Conservation (phyloP, 1,140 invertebrate species). For the Aphidius ervi region DNA sequence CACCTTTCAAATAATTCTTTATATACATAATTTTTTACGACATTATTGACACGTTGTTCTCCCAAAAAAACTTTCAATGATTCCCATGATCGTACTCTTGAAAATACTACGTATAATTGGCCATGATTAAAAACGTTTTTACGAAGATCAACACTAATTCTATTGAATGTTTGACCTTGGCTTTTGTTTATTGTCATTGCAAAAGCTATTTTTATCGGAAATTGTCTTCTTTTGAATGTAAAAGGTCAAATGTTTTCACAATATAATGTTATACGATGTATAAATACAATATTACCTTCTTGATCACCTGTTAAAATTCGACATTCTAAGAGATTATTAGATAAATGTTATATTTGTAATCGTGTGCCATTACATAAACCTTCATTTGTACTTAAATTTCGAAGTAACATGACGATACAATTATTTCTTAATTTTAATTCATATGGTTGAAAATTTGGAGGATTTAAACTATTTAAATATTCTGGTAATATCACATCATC, state of each 20-base stretch:
- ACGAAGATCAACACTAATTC: slow-evolving; percentile 34
- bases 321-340: slow-evolving; percentile 25
- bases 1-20: background rate
- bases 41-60: slow-evolving; percentile 1
- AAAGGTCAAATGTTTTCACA: slow-evolving; percentile 13
- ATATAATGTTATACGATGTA: slow-evolving; percentile 17
- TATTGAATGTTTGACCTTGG: slow-evolving; percentile 34
- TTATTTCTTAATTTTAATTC: slow-evolving; percentile 11
- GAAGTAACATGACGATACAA: slow-evolving; percentile 6
- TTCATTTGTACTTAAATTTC: slow-evolving; percentile 5
- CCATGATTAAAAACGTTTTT: slow-evolving; percentile 38
- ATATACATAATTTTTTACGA: slow-evolving; percentile 5
- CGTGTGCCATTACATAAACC: slow-evolving; percentile 23
- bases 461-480: slow-evolving; percentile 28
- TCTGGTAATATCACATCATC: slow-evolving; percentile 21
- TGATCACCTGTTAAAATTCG: slow-evolving; percentile 27
- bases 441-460: slow-evolving; percentile 17
- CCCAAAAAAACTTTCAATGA: slow-evolving; percentile 1
- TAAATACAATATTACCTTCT: slow-evolving; percentile 20
- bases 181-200: slow-evolving; percentile 11
- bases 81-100: slow-evolving; percentile 18
- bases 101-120: slow-evolving; percentile 18
- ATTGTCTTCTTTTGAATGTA: slow-evolving; percentile 12
- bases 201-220: slow-evolving; percentile 7
- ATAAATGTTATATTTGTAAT: slow-evolving; percentile 16